Evolutionary conservation across 2,888 invertebrate genomes (phyloP).

Genomic region (Drosophila leonis): DNA sequence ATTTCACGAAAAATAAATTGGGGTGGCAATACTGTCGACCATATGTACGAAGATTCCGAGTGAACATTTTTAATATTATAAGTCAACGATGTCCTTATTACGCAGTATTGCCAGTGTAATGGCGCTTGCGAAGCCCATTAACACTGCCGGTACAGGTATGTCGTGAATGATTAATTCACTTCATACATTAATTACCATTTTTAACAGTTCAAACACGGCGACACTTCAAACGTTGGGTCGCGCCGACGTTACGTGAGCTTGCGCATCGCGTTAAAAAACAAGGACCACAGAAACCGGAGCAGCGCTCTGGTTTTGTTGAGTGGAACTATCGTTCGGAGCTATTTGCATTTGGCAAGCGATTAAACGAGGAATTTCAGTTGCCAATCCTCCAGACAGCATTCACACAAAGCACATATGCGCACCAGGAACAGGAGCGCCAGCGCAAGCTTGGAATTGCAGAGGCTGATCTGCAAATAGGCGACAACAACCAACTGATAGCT

Average conservation of each 20-base stretch:
- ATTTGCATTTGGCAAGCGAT: conserved; percentile 93
- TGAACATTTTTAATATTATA: conserved; percentile 17
- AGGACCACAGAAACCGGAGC: conserved; percentile 86
- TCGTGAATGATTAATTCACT: not conserved
- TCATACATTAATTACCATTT: conserved; percentile 29
- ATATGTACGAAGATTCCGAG: conserved; percentile 18
- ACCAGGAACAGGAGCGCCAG: conserved; percentile 89
- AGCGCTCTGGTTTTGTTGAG: conserved; percentile 89
- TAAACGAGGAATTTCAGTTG: conserved; percentile 93
- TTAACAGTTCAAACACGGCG: conserved; percentile 64
- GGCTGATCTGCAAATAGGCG: conserved; percentile 87
- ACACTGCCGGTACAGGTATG: conserved; percentile 41
- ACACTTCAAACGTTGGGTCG: conserved; percentile 87
- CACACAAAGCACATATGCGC: conserved; percentile 91
- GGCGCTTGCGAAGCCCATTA: conserved; percentile 31
- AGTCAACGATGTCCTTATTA: conserved; percentile 58
- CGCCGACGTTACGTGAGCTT: conserved; percentile 89
- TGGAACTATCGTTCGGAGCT: conserved; percentile 96
- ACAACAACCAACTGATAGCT: conserved; percentile 89
- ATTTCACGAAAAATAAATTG: not conserved
- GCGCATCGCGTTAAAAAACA: conserved; percentile 87
- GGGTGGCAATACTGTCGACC: conserved; percentile 37
- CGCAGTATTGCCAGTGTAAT: conserved; percentile 45
- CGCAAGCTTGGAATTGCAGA: conserved; percentile 89
- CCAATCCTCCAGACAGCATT: conserved; percentile 91